Base-by-base conservation (phyloP, 1,140 invertebrate species). In the Drosophila mayri region DNA sequence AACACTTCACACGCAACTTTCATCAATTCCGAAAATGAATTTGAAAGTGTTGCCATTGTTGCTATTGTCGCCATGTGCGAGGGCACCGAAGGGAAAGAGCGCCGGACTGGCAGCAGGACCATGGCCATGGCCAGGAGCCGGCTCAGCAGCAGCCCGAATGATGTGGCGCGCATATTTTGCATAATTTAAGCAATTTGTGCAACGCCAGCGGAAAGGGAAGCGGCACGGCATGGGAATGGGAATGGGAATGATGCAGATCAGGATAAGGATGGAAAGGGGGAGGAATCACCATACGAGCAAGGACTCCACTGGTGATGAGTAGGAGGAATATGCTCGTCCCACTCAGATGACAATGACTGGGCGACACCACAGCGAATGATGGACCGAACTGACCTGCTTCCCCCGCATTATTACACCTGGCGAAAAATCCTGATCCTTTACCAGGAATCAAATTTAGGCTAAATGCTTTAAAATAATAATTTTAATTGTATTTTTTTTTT, bases 101-200 rank as follows among this genome's bases (percentile, higher is more conserved):
- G 49, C 47, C 49, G 16, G 16, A 30, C 28, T 30, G 28, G 28
- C 25, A 35, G 47, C 47, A 35, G 49, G 30, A 52, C 30, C 5
- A 44, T 12, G 43, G 43, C 11, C 14, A 11, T 22, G 52, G 32
- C 32, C 54, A 37, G 60, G 58, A 46, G 44, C 28, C 57, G 46
- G 52, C 49, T 38, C 43, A 61, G 54, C 46, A 57, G 44, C 41
- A 30, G 35, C 52, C 43, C 54, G 61, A 72, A 76, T 81, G 79
- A 84, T 90, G 76, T 84, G 81, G 85, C 77, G 86, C 85, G 86
- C 85, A 88, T 90, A 88, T 88, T 88, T 88, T 88, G 85, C 85
- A 88, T 88, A 90, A 88, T 88, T 88, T 88, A 88, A 88, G 85
- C 85, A 88, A 88, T 88, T 88, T 88, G 85, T 88, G 85, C 80